Base-by-base conservation (phyloP, 2,113 vertebrate genomes). In the Corythoichthys intestinalis region DNA sequence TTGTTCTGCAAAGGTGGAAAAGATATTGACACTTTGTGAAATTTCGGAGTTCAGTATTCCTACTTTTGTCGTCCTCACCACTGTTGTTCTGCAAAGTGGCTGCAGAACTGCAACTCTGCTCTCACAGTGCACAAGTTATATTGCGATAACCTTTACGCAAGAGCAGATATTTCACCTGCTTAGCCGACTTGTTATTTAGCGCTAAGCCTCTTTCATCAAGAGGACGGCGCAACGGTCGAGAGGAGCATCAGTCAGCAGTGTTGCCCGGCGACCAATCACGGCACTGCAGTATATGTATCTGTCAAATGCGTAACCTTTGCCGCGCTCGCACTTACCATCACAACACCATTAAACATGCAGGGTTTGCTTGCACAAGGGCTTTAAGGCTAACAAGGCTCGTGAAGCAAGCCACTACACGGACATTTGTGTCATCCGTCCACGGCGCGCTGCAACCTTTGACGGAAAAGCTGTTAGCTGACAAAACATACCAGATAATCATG, bases 251-350 rank as follows among this genome's bases (percentile, higher is more conserved):
- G 71, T 92, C 88, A 91, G 37, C 63, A 14, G 65, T 70, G 81
- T 89, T 65, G 34, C 78, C 61, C 59, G 71, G 71, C 85, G 82
- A 82, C 86, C 86, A 90, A 91, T 90, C 87, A 84, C 86, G 87
- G 84, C 78, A 44, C 79, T 75, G 86, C 85, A 82, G 87, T 11
- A 35, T 58, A 34, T 78, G 77, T 73, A 92, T 92, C 85, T 80
- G 90, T 92, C 90, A 86, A 85, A 82, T 2, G 79, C 71, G 71
- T 92, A 91, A 93, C 92, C 92, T 93, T 93, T 92, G 83, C 86
- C 70, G 81, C 65, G 76, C 80, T 87, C 84, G 87, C 89, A 89
- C 91, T 89, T 89, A 90, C 85, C 86, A 92, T 91, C 88, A 47
- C 61, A 89, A 89, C 86, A 81, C 87, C 83, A 90, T 92, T 90